phyloP scores from a whole-genome alignment of 2,113 vertebrate genomes.

The Sorex fumeus region DNA sequence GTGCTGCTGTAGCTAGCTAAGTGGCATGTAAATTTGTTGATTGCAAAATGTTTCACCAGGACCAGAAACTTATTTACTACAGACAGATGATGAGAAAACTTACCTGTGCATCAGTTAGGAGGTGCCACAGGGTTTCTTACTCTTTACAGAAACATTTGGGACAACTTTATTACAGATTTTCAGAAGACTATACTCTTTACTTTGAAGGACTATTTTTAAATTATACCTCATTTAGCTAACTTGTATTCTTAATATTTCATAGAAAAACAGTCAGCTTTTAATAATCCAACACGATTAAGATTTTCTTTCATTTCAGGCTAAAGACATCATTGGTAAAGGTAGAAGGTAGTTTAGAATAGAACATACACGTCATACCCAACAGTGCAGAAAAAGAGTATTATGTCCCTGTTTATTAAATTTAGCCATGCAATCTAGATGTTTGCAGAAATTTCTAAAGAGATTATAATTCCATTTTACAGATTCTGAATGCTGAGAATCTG shows the following conservation, averaged over 20 bases:
- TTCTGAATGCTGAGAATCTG: constrained; percentile 74
- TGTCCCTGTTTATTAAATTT: constrained; percentile 65
- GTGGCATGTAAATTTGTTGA: constrained; percentile 80
- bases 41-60: constrained; percentile 80
- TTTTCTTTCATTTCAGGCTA: constrained; percentile 81
- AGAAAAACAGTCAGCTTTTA: constrained; percentile 65
- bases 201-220: constrained; percentile 87
- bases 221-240: constrained; percentile 87
- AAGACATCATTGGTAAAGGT: constrained; percentile 82
- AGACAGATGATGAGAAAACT: constrained; percentile 68
- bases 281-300: constrained; percentile 59
- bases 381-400: constrained; percentile 65
- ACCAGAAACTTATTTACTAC: constrained; percentile 81
- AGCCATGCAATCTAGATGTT: constrained; percentile 79
- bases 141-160: constrained; percentile 81
- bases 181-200: constrained; percentile 83
- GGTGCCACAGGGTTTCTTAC: constrained; percentile 83
- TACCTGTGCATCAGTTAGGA: constrained; percentile 77
- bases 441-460: constrained; percentile 66
- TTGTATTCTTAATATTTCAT: constrained; percentile 82
- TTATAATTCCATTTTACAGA: constrained; percentile 63
- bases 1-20: constrained; percentile 83
- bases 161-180: constrained; percentile 82
- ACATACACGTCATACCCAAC: constrained; percentile 65
- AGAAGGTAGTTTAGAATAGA: constrained; percentile 79